Evolutionary conservation across 2,113 vertebrate genomes (phyloP), one percentile per base, ranked within the genome.

Genomic region (Chrysemys picta): DNA sequence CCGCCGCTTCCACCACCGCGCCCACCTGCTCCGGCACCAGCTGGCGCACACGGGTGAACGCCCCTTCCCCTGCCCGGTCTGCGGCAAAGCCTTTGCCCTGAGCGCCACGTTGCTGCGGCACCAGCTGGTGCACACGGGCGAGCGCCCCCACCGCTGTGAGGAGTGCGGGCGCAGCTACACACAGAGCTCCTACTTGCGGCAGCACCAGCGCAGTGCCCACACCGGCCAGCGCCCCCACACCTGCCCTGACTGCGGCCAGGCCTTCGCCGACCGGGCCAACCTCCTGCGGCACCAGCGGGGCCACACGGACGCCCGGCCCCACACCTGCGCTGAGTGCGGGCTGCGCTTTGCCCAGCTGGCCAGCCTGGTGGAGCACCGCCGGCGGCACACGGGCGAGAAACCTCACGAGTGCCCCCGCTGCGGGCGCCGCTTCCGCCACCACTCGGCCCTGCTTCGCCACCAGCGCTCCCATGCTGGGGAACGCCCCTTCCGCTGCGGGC

Each of bases 391-490:
- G 1, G 98, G 98, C 12, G 98, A 99, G 65, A 98, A 98, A 17
- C 98, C 98, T 2, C 98, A 99, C 93, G 96, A 2, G 11, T 59
- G 57, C 57, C 57, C 57, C 82, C 98, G 98, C 49, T 99, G 99
- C 6, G 98, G 98, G 5, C 98, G 98, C 92, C 95, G 98, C 75
- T 99, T 99, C 95, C 95, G 98, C 1, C 98, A 98, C 42, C 98
- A 98, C 56, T 96, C 97, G 27, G 98, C 99, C 54, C 95, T 99
- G 80, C 98, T 98, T 83, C 96, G 95, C 62, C 99, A 99, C 93
- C 95, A 96, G 93, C 96, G 97, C 85, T 95, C 96, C 1, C 97
- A 97, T 93, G 95, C 98, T 1, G 45, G 85, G 4, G 62, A 53
- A 2, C 42, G 29, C 1, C 29, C 88, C 27, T 27, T 59, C 1